Base-by-base conservation (phyloP, 2,888 invertebrate species). In the Bruchidius siliquastri region DNA sequence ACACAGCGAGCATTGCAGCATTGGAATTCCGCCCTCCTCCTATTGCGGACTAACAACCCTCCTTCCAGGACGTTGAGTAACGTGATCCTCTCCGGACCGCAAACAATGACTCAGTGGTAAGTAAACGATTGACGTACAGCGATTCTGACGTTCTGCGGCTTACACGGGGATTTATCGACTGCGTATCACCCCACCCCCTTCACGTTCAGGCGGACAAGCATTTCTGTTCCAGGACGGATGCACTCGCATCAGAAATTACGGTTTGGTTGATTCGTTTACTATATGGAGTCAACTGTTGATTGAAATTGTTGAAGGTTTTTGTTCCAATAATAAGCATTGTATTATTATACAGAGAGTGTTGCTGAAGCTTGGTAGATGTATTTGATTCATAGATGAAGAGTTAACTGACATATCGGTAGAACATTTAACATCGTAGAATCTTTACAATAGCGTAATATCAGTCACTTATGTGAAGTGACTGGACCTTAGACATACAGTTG, bases 51-150 rank as follows among this genome's bases (percentile, higher is more conserved):
- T 49, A 49, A 49, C 49, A 49, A 49, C 49, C 49, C 49, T 49
- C 49, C 49, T 49, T 49, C 49, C 49, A 49, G 49, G 49, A 49
- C 49, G 49, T 49, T 49, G 49, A 13, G 26, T 26, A 49, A 49
- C 49, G 49, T 49, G 49, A 49, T 49, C 49, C 49, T 3, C 18
- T 49, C 49, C 49, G 49, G 13, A 76, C 76, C 77, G 73, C 80
- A 81, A 81, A 82, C 82, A 83, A 82, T 84, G 84, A 83, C 79
- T 83, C 84, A 84, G 83, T 83, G 83, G 80, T 83, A 83, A 84
- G 83, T 81, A 82, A 82, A 80, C 84, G 82, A 85, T 85, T 86
- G 86, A 86, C 85, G 84, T 84, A 85, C 85, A 86, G 80, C 85
- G 86, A 85, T 85, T 86, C 84, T 85, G 86, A 86, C 86, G 83